These are phyloP conservation scores for Eupristina koningsbergeri DNA, from an alignment of 1,140 invertebrate genomes.

Conservation along the genomic window DNA sequence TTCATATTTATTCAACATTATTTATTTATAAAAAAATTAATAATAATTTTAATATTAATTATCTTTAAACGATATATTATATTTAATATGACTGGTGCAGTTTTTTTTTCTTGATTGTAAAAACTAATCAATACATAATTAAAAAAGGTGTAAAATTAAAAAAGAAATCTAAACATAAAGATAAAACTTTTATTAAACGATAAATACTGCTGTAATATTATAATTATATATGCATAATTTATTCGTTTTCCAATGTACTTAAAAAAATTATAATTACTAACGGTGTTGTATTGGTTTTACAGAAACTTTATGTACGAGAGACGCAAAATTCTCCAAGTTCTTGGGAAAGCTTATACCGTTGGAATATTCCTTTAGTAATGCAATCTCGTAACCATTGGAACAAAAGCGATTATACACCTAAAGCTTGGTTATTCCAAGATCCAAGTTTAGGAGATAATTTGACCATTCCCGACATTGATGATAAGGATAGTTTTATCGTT, in stretches of 20 bases:
- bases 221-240: neutral
- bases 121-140: no score
- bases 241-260: neutral
- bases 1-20: no score
- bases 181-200: neutral
- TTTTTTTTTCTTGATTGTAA: no score
- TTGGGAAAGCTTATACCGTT: slow-evolving; percentile 60
- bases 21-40: no score
- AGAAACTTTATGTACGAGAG: slow-evolving; percentile 81
- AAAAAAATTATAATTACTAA: neutral
- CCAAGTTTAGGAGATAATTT: slow-evolving; percentile 65
- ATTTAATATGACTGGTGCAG: no score
- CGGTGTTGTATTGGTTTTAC: neutral
- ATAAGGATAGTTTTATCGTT: slow-evolving; percentile 78
- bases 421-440: slow-evolving; percentile 77
- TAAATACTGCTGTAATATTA: no score
- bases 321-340: slow-evolving; percentile 12
- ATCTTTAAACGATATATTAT: no score
- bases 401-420: slow-evolving; percentile 74
- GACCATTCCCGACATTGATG: slow-evolving; percentile 70
- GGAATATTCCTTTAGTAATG: slow-evolving; percentile 81
- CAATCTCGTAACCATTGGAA: slow-evolving; percentile 74
- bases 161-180: neutral
- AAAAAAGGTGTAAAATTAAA: no score
- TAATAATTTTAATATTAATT: no score